A percentile compares a stretch with the other conserved stretches of the same genome.
These are phyloP conservation scores for Pogonophryne albipinna DNA, from an alignment of 2,797 vertebrate genomes.

Conservation along the genomic window DNA sequence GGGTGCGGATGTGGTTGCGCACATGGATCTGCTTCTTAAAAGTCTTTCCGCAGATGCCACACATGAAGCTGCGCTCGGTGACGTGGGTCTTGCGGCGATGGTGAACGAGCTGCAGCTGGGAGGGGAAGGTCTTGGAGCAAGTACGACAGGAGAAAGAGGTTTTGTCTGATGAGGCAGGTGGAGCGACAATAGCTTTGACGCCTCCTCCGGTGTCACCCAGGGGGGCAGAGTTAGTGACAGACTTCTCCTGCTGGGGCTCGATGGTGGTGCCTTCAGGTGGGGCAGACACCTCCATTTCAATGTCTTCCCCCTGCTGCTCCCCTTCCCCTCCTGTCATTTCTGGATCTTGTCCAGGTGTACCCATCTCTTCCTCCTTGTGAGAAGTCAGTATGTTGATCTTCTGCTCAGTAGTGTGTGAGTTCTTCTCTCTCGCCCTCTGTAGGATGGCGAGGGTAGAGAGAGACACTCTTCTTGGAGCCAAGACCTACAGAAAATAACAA, in stretches of 20 bases:
- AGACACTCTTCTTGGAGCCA: constrained; percentile 67
- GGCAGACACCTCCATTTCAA: constrained; percentile 35
- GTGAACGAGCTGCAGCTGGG: constrained; percentile 86
- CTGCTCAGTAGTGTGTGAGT: constrained; percentile 29
- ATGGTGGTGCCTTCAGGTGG: constrained; percentile 10
- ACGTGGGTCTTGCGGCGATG: constrained; percentile 87
- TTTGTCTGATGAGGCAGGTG: constrained; percentile 25
- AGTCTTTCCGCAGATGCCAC: constrained; percentile 88
- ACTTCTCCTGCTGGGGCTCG: constrained; percentile 9
- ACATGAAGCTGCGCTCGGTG: constrained; percentile 88
- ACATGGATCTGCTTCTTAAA: constrained; percentile 93
- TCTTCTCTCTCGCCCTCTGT: constrained; percentile 80
- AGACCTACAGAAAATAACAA: constrained; percentile 62
- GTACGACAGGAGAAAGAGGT: constrained; percentile 82
- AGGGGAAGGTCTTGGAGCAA: constrained; percentile 86
- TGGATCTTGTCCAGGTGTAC: constrained; percentile 46
- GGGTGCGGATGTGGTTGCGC: constrained; percentile 91
- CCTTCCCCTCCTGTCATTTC: constrained; percentile 12
- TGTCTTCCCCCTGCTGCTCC: constrained; percentile 22
- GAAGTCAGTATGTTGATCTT: constrained; percentile 52
- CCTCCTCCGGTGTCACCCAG: neutral
- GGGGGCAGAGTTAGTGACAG: neutral
- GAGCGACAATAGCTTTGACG: constrained; percentile 6
- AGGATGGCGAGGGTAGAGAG: constrained; percentile 80
- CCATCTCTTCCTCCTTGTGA: constrained; percentile 70